A percentile compares a stretch with the other conserved stretches of the same genome.
These are phyloP conservation scores for Meloidogyne floridensis DNA, from an alignment of 1,140 invertebrate species.

Conservation along the genomic window DNA sequence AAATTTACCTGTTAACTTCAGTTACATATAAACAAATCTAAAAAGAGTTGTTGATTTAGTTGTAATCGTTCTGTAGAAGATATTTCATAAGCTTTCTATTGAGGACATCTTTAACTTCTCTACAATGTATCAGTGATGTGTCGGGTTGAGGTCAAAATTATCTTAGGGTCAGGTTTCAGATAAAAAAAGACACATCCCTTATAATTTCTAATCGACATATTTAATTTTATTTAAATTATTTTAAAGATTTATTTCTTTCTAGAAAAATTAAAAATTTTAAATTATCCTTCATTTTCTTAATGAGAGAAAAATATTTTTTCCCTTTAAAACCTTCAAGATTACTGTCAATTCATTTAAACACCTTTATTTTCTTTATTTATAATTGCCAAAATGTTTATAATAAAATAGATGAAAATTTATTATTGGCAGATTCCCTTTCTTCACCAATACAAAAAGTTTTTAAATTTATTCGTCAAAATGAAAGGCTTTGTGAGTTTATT, in stretches of 20 bases:
- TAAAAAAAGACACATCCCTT: too few species aligned
- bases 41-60: too few species aligned
- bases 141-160: too few species aligned
- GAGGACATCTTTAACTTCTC: too few species aligned
- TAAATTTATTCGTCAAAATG: conserved; percentile 41
- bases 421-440: background rate
- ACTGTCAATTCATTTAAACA: background rate
- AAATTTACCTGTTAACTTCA: too few species aligned
- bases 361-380: background rate
- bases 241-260: background rate
- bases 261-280: background rate
- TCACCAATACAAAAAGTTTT: conserved; percentile 7
- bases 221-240: background rate
- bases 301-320: conserved; percentile 1
- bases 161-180: too few species aligned
- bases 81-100: too few species aligned
- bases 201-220: background rate
- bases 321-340: background rate
- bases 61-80: too few species aligned
- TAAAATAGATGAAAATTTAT: background rate
- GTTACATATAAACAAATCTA: too few species aligned
- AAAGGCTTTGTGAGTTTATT: conserved; percentile 31
- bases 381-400: background rate
- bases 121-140: too few species aligned
- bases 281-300: background rate